Evolutionary conservation across 1,140 invertebrate species (phyloP).

Genomic region (Cotesia typhae): DNA sequence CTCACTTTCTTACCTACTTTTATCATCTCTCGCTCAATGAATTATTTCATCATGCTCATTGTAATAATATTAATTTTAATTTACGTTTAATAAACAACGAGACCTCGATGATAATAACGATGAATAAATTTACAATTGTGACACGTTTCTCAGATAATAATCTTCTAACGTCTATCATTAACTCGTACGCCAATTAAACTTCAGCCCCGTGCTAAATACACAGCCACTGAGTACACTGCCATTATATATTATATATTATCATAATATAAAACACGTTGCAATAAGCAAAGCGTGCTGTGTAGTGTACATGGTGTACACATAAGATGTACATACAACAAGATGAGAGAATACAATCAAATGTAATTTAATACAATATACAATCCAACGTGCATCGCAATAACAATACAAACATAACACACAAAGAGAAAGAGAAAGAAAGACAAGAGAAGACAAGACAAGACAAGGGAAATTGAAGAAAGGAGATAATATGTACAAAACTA

Average conservation of each 20-base stretch:
- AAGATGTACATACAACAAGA: background rate
- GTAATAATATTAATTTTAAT: background rate
- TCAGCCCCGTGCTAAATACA: background rate
- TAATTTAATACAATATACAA: too few relatives aligned
- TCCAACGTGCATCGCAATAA: too few relatives aligned
- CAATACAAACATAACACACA: too few relatives aligned
- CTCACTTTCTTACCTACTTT: conserved; percentile 3
- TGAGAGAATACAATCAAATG: background rate
- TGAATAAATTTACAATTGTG: conserved; percentile 18
- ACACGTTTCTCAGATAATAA: conserved; percentile 29
- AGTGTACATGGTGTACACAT: background rate
- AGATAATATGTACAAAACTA: background rate
- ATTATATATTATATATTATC: too few relatives aligned
- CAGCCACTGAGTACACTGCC: too few relatives aligned
- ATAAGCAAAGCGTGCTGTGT: too few relatives aligned
- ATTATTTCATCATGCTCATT: conserved; percentile 16
- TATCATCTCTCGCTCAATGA: background rate
- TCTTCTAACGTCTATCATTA: conserved; percentile 26
- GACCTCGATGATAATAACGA: background rate
- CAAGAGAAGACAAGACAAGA: background rate
- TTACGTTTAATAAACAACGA: background rate
- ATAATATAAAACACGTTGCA: too few relatives aligned
- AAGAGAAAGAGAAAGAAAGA: background rate
- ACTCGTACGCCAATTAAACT: conserved; percentile 23
- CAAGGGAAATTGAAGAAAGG: background rate